These are phyloP conservation scores for Hassar affinis DNA, from an alignment of 2,113 vertebrate genomes.

Conservation along the genomic window DNA sequence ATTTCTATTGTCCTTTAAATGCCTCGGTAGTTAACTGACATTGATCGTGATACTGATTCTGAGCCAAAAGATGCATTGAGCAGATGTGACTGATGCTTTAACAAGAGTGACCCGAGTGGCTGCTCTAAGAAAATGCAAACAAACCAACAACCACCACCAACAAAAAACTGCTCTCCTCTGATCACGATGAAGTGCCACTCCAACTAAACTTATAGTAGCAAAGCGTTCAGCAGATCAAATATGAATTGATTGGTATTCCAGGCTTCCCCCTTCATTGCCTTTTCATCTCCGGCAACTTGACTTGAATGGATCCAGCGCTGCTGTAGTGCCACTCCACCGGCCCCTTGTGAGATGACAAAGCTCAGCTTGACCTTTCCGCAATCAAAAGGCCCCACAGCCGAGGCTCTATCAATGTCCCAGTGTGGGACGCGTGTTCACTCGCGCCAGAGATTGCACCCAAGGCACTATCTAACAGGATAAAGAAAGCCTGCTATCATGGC, in stretches of 20 bases:
- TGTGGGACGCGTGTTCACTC: constrained; percentile 44
- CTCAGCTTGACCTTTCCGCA: constrained; percentile 58
- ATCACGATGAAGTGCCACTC: constrained; percentile 37
- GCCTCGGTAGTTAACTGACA: constrained; percentile 4
- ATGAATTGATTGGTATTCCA: constrained; percentile 49
- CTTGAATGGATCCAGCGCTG: constrained; percentile 30
- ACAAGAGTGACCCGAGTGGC: background rate
- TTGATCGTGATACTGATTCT: background rate
- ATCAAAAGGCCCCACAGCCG: constrained; percentile 56
- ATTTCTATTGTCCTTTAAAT: constrained; percentile 26
- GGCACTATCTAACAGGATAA: constrained; percentile 55
- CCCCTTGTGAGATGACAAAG: constrained; percentile 47
- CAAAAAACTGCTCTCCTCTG: constrained; percentile 5
- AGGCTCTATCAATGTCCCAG: constrained; percentile 54
- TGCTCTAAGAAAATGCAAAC: constrained; percentile 26
- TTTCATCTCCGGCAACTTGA: constrained; percentile 41
- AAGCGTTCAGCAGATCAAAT: constrained; percentile 36
- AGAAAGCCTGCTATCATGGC: constrained; percentile 50
- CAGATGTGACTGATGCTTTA: constrained; percentile 23
- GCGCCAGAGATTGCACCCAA: constrained; percentile 50
- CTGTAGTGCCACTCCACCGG: constrained; percentile 35
- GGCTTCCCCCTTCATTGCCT: constrained; percentile 20
- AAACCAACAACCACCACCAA: background rate
- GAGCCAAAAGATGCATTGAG: background rate
- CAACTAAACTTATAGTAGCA: constrained; percentile 21